Evolutionary conservation across 2,113 vertebrate genomes (phyloP), one percentile per base, ranked within the genome.

Genomic region (Hemibagrus wyckioides): DNA sequence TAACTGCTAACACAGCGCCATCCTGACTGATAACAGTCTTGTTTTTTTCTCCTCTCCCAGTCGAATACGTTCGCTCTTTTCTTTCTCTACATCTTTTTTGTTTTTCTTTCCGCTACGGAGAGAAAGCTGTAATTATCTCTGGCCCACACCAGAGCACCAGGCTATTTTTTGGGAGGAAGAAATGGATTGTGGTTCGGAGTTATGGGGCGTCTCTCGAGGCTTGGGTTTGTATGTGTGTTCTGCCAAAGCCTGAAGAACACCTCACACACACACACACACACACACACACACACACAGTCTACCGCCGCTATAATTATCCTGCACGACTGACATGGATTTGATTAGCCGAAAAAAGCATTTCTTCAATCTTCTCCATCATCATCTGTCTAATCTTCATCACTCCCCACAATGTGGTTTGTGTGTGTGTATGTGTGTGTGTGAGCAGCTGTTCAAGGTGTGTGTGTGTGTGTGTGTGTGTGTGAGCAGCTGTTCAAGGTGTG

Each of bases 71-170:
- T 23, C 28, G 30, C 7, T 75, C 5, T 73, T 23, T 80, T 79
- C 54, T 54, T 54, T 28, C 19, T 75, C 41, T 6, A 6, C 33
- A 25, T 89, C 88, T 92, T 90, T 92, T 94, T 91, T 94, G 94
- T 93, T 92, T 93, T 92, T 93, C 90, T 89, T 91, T 88, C 86
- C 92, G 89, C 91, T 90, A 91, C 92, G 93, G 92, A 89, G 92
- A 90, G 91, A 90, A 84, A 92, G 90, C 92, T 94, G 90, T 95
- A 95, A 95, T 95, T 95, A 94, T 92, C 91, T 90, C 92, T 84
- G 93, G 93, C 93, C 93, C 90, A 92, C 92, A 85, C 90, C 92
- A 91, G 82, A 88, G 90, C 84, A 93, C 87, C 81, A 90, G 90
- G 82, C 86, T 28, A 80, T 84, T 80, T 85, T 84, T 87, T 67